Evolutionary conservation across 1,140 invertebrate species (phyloP), one percentile per base, ranked within the genome.

Genomic region (Charaxes varanes): DNA sequence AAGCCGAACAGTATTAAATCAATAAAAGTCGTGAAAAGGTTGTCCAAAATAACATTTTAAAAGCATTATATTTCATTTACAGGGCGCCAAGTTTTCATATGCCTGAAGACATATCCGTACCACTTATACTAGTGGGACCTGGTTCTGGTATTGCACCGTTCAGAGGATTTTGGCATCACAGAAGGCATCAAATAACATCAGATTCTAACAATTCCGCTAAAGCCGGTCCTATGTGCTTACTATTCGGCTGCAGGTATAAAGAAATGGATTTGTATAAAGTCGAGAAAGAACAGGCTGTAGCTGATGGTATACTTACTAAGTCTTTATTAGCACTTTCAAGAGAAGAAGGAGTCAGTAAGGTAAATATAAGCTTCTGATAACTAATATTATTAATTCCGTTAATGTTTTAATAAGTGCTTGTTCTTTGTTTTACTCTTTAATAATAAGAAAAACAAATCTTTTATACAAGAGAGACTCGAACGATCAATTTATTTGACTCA

Each of bases 71-170:
- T 30, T 52, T 56, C 50, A 51, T 34, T 86, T 86, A 50, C 77
- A 96, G 94, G 83, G 91, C 96, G 40, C 87, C 96, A 4, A 95
- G 91, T 64, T 97, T 98, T 83, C 92, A 97, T 65, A 87, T 99
- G 77, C 97, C 98, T 3, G 86, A 88, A 56, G 92, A 98, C 58
- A 84, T 88, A 8, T 87, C 86, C 43, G 88, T 89, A 13, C 97
- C 98, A 0, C 89, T 99, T 5, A 92, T 99, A 41, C 87, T 99
- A 69, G 94, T 99, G 22, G 97, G 97, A 13, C 97, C 97, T 6
- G 97, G 89, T 19, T 99, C 97, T 0, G 95, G 95, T 12, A 94
- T 97, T 5, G 95, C 95, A 0, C 96, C 95, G 0, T 97, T 97
- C 71, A 87, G 95, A 71, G 91, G 92, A n/a, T 97, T 97, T 60